Percentiles rank a stretch among this genome's conserved stretches.
These are phyloP conservation scores for Mastomys coucha DNA, from an alignment of 2,113 vertebrate genomes.

Conservation along the genomic window DNA sequence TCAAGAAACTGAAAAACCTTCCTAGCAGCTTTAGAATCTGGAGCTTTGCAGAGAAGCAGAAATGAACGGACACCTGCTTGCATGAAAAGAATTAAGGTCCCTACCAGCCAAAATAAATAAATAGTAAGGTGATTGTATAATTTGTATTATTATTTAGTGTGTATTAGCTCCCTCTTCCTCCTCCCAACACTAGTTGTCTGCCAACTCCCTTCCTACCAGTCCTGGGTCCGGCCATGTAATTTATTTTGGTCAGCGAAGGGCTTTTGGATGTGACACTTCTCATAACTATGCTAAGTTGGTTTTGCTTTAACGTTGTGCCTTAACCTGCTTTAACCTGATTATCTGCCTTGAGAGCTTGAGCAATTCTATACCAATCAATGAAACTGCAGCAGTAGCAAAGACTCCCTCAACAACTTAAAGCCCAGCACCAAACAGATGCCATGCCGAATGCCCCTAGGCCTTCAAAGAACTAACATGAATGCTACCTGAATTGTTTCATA, in stretches of 20 bases:
- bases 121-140: background rate
- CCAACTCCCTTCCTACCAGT: background rate
- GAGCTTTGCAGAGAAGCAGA: background rate
- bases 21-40: background rate
- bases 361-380: background rate
- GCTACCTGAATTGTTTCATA: background rate
- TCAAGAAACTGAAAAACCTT: background rate
- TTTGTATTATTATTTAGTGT: background rate
- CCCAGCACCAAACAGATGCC: background rate
- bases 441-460: background rate
- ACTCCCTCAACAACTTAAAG: background rate
- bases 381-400: background rate
- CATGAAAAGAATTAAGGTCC: background rate
- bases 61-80: background rate
- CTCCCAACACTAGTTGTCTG: background rate
- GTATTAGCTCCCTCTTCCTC: background rate
- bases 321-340: background rate
- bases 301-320: background rate
- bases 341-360: background rate
- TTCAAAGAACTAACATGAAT: background rate
- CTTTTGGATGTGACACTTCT: background rate
- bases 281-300: background rate
- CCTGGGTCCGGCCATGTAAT: background rate
- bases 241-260: background rate
- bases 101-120: constrained; percentile 13